Evolutionary conservation across 2,113 vertebrate species (phyloP).

Genomic region (Cygnus atratus): DNA sequence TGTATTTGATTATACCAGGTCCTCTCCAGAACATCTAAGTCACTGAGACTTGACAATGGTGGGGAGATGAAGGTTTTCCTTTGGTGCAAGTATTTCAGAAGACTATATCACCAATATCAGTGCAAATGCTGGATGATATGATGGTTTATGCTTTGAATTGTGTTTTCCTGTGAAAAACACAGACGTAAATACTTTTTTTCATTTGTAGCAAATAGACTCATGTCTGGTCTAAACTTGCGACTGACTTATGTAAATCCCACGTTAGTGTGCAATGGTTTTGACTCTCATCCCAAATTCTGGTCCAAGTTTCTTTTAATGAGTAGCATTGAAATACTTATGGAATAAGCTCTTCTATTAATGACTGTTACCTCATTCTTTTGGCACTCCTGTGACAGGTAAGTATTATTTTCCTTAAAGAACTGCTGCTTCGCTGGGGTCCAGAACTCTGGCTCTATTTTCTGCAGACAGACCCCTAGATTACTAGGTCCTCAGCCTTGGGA

Average conservation of each 20-base stretch:
- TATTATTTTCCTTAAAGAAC: neutral
- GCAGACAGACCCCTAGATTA: neutral
- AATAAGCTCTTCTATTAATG: neutral
- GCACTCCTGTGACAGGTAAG: neutral
- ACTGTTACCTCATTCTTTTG: neutral
- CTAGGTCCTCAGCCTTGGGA: neutral
- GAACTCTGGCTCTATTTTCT: neutral
- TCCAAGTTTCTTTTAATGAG: neutral
- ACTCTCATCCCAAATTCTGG: neutral
- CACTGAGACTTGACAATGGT: neutral
- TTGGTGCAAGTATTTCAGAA: neutral
- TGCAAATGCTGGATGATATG: neutral
- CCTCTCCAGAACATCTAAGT: neutral
- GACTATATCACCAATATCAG: neutral
- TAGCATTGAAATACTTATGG: neutral
- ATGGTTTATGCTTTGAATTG: neutral
- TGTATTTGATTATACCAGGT: neutral
- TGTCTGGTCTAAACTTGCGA: neutral
- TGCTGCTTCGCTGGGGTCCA: neutral
- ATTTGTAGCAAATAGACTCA: neutral
- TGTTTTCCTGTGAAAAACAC: neutral
- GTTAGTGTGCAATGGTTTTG: neutral
- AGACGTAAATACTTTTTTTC: neutral
- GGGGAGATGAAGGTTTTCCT: neutral
- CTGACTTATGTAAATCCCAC: neutral